phyloP scores from a whole-genome alignment of 2,113 vertebrate species.

The Sinocyclocheilus maitianheensis region DNA sequence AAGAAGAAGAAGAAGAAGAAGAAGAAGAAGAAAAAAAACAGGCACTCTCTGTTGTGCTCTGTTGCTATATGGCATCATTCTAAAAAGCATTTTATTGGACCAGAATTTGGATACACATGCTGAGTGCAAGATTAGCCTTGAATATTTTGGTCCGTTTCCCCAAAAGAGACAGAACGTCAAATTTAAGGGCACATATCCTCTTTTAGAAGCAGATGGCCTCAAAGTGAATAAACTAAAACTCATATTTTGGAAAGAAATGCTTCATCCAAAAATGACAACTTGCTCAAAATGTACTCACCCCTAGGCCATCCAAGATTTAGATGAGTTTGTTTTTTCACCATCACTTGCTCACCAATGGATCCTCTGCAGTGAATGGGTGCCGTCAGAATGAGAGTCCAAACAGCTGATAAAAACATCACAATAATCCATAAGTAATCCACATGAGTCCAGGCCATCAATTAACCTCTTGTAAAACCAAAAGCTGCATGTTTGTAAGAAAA shows the following conservation, averaged over 20 bases:
- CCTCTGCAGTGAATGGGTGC: no score
- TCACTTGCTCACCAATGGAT: no score
- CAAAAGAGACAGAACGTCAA: neutral
- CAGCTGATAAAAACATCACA: no score
- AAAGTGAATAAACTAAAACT: neutral
- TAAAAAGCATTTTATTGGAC: neutral
- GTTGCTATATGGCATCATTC: neutral
- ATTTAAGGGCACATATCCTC: neutral
- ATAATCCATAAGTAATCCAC: no score
- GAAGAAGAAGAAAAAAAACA: neutral
- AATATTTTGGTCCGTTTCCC: neutral
- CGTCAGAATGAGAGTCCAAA: no score
- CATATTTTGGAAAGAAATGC: neutral
- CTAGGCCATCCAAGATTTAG: neutral
- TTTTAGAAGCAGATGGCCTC: neutral
- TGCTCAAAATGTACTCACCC: neutral
- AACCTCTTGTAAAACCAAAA: neutral
- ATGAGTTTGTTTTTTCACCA: neutral
- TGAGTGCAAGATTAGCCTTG: neutral
- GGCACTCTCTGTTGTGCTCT: neutral
- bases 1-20: no score
- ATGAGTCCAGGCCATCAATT: neutral
- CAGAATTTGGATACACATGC: neutral
- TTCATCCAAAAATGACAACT: neutral
- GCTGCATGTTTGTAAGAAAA: no score